Conservation (phyloP, 1,140 invertebrate species). For the Zaprionus vittiger region DNA sequence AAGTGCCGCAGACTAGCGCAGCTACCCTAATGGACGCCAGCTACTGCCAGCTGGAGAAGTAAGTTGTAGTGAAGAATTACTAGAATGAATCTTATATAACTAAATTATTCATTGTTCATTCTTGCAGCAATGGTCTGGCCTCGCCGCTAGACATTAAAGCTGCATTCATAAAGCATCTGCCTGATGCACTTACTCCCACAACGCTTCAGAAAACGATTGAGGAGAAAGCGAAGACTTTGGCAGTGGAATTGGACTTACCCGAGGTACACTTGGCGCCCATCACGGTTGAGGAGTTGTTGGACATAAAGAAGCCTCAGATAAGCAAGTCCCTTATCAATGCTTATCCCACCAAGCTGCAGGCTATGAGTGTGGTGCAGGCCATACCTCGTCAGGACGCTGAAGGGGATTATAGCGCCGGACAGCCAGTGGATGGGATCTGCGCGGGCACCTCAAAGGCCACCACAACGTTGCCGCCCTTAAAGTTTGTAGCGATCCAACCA, state of each 20-base stretch:
- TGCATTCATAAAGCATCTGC: constrained; percentile 60
- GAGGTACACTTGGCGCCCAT: constrained; percentile 51
- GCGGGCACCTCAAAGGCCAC: constrained; percentile 24
- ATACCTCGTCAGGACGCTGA: constrained; percentile 19
- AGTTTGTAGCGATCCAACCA: constrained; percentile 58
- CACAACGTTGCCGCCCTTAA: constrained; percentile 34
- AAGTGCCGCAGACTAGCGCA: constrained; percentile 56
- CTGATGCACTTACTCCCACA: constrained; percentile 66
- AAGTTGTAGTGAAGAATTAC: not conserved
- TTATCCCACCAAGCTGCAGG: constrained; percentile 59
- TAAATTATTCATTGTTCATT: not conserved
- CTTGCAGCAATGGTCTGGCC: constrained; percentile 57
- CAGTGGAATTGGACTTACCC: constrained; percentile 67
- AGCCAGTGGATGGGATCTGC: constrained; percentile 67
- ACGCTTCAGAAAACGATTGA: constrained; percentile 63
- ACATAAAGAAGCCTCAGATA: constrained; percentile 26
- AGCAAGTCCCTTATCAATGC: constrained; percentile 47
- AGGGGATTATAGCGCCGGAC: constrained; percentile 55
- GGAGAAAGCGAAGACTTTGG: constrained; percentile 61
- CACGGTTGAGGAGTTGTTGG: constrained; percentile 46
- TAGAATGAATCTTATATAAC: not conserved
- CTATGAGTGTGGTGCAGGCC: constrained; percentile 58
- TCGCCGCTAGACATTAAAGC: constrained; percentile 62
- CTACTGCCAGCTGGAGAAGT: constrained; percentile 76
- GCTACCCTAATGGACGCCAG: constrained; percentile 77